A percentile compares a stretch with the other conserved stretches of the same genome.
Evolutionary conservation across 2,113 vertebrate species (phyloP).

Genomic region (Neolamprologus hecqui): DNA sequence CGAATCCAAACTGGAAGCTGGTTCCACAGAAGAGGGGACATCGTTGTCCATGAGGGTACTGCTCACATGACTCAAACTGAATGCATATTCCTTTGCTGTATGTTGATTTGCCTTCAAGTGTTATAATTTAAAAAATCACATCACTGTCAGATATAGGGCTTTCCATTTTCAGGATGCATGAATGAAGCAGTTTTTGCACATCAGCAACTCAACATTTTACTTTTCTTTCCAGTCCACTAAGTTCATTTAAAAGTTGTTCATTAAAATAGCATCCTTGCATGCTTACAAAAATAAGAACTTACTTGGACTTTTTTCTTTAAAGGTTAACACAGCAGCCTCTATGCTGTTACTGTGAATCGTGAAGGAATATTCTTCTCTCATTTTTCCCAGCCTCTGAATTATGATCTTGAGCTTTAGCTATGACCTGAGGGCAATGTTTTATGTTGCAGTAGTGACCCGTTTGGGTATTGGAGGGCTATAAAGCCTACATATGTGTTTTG

Average conservation of each 20-base stretch:
- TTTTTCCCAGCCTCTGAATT: constrained; percentile 1
- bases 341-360: background rate
- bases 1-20: no score
- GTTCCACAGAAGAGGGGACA: background rate
- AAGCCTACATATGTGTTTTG: background rate
- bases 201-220: background rate
- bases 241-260: background rate
- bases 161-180: background rate
- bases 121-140: background rate
- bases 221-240: background rate
- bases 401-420: background rate
- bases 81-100: background rate
- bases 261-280: background rate
- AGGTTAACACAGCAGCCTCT: background rate
- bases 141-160: background rate
- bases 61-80: background rate
- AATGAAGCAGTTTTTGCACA: background rate
- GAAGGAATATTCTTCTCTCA: background rate
- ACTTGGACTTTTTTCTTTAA: background rate
- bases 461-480: background rate
- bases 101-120: background rate
- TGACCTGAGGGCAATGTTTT: constrained; percentile 5
- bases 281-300: background rate
- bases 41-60: background rate
- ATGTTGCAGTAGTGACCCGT: background rate